Base-by-base conservation (phyloP, 2,888 invertebrate genomes). In the Heliconius ethilla region DNA sequence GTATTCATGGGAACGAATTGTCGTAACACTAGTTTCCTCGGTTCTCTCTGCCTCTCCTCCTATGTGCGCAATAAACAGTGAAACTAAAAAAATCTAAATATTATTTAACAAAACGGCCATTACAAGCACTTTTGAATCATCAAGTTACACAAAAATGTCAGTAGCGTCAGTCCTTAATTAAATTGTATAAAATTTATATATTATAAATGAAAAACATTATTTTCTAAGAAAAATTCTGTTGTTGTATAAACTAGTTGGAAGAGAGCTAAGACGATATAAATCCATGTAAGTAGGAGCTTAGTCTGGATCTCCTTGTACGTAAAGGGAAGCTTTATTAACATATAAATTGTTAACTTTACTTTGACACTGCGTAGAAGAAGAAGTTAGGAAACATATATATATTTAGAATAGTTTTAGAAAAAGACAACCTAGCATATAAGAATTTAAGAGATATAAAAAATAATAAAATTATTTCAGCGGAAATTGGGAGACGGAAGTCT, bases 201-300 rank as follows among this genome's bases (percentile, higher is more conserved):
- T 37, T 67, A 67, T 67, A 37, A 67, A n/a, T 33, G n/a, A 67
- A 51, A 67, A 67, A 67, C 37, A 40, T 13, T 7, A 2, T 40
- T 67, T 33, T 37, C 2, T 13, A 67, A 67, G 67, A 40, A 40
- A 40, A 25, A 67, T 67, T 67, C 40, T 67, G 40, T 40, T 40
- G 37, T 25, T 37, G 37, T 13, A 67, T 37, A 67, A 67, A 40
- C 67, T 67, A 67, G 40, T 67, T 67, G n/a, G 37, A 40, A 40
- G 67, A 67, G 13, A 25, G 40, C 67, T 67, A 67, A 37, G 25
- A 67, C 67, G 13, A 67, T 13, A 67, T 67, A 67, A 67, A 67
- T 67, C 37, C 67, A 67, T 37, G n/a, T 67, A 67, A 67, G 67
- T 37, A 22, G 67, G 67, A n/a, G 37, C 67, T 67, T 67, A 67